Evolutionary conservation across 2,888 invertebrate species (phyloP), one percentile per base, ranked within the genome.

Genomic region (Chaetogeoica ovagalla): DNA sequence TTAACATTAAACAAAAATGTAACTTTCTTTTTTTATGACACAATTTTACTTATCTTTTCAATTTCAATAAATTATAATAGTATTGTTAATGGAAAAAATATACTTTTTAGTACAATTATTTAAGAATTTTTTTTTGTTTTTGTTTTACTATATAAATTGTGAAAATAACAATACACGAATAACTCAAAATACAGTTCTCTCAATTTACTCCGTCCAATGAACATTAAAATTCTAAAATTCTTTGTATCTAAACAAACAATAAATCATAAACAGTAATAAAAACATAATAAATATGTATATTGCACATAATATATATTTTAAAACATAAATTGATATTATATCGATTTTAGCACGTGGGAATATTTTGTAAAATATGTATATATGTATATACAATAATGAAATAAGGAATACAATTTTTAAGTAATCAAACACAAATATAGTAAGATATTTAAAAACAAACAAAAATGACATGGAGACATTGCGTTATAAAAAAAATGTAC

Each of bases 241-340:
- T 68, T 76, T 76, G n/a, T 68, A 76, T 76, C 75, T 76, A 76
- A 59, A 75, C 43, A 75, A 76, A 75, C 43, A 75, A 75, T 48
- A 30, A 30, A 62, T 62, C 9, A 9, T 30, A 73, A 62, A 66
- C 7, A 39, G 19, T 39, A 74, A 19, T 57, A n/a, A 23, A 66
- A 63, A 37, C 11, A 74, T 11, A 9, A 55, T 55, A 63, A n/a
- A 37, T 52, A 55, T n/a, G 37, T 11, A 55, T 21, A 15, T 37
- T 65, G 21, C 57, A 7, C 37, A 37, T 21, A n/a, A 23, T 19
- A 57, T 52, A 23, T 60, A 23, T n/a, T 62, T 52, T 30, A 57
- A 39, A 65, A 6, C 7, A 17, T 66, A 2, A 75, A 66, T 43
- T 43, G 9, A 43, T 43, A 43, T 9, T 52, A 63, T 21, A 55